phyloP scores from a whole-genome alignment of 2,888 invertebrate species.

The Portevinia maculata region DNA sequence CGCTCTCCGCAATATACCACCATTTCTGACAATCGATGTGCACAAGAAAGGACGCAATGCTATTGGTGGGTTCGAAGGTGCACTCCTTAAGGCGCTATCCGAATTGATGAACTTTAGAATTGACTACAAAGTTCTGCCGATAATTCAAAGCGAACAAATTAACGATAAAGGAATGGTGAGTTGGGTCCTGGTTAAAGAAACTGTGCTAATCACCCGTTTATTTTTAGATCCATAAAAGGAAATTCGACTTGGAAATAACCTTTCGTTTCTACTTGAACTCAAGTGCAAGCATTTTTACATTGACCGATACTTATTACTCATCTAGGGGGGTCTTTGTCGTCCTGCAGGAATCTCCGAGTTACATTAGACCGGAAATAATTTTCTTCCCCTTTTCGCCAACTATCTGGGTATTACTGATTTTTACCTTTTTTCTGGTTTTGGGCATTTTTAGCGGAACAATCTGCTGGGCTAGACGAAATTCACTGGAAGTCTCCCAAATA shows the following conservation, averaged over 20 bases:
- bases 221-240: conserved; percentile 61
- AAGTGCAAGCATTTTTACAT: conserved; percentile 66
- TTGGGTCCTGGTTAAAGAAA: neutral
- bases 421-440: conserved; percentile 18
- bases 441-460: neutral
- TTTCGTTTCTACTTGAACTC: conserved; percentile 74
- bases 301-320: conserved; percentile 76
- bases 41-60: conserved; percentile 28
- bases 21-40: conserved; percentile 65
- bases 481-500: neutral
- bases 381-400: conserved; percentile 73
- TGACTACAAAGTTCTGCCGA: conserved; percentile 26
- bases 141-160: neutral
- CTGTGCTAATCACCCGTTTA: neutral
- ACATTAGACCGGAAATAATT: conserved; percentile 37
- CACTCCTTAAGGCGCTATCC: conserved; percentile 72
- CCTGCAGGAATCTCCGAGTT: conserved; percentile 70
- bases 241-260: conserved; percentile 76
- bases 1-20: conserved; percentile 74
- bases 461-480: neutral
- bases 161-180: conserved; percentile 32
- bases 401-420: conserved; percentile 60
- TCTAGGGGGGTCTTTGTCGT: conserved; percentile 75
- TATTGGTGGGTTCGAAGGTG: conserved; percentile 75
- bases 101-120: conserved; percentile 76